These are phyloP conservation scores for Pristiophorus japonicus DNA, from an alignment of 2,113 vertebrate genomes.

Conservation along the genomic window DNA sequence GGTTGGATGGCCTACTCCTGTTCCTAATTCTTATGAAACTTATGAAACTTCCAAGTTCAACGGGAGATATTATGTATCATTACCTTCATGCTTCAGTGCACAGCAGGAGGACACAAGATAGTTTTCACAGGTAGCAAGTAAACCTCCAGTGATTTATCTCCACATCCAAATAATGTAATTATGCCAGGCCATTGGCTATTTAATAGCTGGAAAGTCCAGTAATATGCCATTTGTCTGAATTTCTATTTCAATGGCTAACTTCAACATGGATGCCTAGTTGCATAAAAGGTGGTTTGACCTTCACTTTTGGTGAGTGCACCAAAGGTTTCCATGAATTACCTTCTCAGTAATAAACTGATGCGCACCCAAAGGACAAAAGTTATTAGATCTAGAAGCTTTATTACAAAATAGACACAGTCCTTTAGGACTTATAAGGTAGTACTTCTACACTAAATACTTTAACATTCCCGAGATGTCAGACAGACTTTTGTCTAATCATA, in stretches of 20 bases:
- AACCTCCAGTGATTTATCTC: background rate
- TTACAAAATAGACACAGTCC: background rate
- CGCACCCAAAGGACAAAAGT: background rate
- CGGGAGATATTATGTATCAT: background rate
- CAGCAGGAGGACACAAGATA: background rate
- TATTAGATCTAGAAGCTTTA: background rate
- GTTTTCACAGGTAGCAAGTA: background rate
- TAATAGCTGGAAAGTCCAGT: background rate
- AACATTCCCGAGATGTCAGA: background rate
- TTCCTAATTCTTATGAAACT: no score
- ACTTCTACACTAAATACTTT: background rate
- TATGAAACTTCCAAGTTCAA: background rate
- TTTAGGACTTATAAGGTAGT: background rate
- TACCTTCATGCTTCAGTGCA: background rate
- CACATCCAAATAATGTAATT: background rate
- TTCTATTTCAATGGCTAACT: background rate
- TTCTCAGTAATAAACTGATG: background rate
- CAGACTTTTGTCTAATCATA: background rate
- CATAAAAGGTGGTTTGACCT: background rate
- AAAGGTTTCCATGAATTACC: background rate
- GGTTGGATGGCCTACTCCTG: no score
- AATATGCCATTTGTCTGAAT: background rate
- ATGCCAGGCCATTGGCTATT: background rate
- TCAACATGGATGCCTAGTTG: background rate
- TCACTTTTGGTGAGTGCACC: background rate